Evolutionary conservation across 1,140 invertebrate species (phyloP).

Genomic region (Himalopsyche phryganea): DNA sequence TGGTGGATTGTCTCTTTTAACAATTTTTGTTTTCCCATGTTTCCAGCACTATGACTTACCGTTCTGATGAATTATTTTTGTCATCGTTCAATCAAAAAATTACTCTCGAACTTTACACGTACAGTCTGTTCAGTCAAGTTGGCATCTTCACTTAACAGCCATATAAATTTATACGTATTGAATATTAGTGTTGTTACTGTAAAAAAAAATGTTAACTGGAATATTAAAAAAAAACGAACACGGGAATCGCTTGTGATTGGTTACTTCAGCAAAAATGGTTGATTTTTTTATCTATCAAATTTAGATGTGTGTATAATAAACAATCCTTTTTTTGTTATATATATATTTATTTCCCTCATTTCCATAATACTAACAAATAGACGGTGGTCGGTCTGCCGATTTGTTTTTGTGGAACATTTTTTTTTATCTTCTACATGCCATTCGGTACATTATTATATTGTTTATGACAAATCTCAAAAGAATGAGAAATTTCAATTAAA

Average conservation of each 20-base stretch:
- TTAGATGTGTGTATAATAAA: conserved; percentile 21
- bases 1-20: conserved; percentile 6
- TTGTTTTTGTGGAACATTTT: not conserved
- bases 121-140: not conserved
- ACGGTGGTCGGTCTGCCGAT: not conserved
- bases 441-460: too few relatives aligned
- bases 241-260: conserved; percentile 48
- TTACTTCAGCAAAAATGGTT: conserved; percentile 39
- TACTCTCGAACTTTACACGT: too few relatives aligned
- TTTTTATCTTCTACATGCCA: not conserved
- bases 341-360: conserved; percentile 1
- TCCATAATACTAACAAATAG: not conserved
- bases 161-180: not conserved
- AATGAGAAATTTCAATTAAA: too few relatives aligned
- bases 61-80: not conserved
- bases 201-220: not conserved
- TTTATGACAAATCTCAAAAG: too few relatives aligned
- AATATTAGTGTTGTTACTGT: not conserved
- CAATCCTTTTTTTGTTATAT: conserved; percentile 5
- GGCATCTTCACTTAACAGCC: conserved; percentile 2
- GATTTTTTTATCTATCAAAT: conserved; percentile 9
- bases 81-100: not conserved
- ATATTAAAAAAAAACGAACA: conserved; percentile 8
- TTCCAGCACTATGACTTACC: conserved; percentile 21
- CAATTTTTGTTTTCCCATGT: not conserved